Base-by-base conservation (phyloP, 2,797 vertebrate species). In the Spinus olivaceus region DNA sequence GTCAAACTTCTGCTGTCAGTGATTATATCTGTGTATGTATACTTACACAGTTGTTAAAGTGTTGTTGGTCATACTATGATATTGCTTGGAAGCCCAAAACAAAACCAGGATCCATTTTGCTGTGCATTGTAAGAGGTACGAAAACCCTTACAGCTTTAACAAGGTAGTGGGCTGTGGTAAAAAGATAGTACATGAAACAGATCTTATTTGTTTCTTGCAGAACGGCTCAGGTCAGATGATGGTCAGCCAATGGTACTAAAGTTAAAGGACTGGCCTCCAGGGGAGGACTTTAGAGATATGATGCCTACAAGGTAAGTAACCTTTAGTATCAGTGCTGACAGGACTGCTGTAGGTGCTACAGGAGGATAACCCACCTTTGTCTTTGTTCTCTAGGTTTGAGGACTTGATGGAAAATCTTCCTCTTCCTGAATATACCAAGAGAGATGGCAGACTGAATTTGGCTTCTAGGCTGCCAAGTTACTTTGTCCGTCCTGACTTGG, bases 321-420 rank as follows among this genome's bases (percentile, higher is more conserved):
- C 41, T 71, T 49, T 37, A 35, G 20, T 60, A n/a, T 33, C 82
- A 17, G 5, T 35, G 28, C 50, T 49, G 71, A 35, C 35, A 82
- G 76, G 54, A 53, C 16, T 70, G 51, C 51, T 77, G 15, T 53
- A 61, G 39, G 49, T 41, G 28, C 51, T 51, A 9, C 25, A 46
- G 47, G 35, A 81, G 47, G 42, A 81, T 88, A 74, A 81, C 15
- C 8, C 1, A 1, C 39, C 47, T 65, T 94, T 46, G 47, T 95
- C 63, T 59, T 76, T 87, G 54, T 41, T 94, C 71, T 94, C 46
- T 97, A 99, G 99, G 94, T 99, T 99, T 98, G 98, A 99, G 51
- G 98, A 99, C 96, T 98, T 99, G 81, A 99, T 99, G 99, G 99
- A 99, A 9, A 99, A 99, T 95, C 99, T 99, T 89, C 99, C 99